Evolutionary conservation across 2,888 invertebrate genomes (phyloP), one percentile per base, ranked within the genome.

Genomic region (Glaucopsyche alexis): DNA sequence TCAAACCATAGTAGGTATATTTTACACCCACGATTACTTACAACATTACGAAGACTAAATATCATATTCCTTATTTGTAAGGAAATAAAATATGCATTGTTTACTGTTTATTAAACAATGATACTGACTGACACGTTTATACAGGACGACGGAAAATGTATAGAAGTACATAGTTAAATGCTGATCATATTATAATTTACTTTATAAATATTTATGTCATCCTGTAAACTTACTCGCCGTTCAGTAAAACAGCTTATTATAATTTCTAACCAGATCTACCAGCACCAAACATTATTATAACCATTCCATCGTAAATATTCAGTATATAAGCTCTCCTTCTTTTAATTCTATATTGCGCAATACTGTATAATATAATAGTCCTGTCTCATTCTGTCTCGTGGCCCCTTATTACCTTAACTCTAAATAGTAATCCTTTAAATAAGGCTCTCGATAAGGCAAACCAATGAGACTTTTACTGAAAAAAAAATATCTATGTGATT

Each of bases 381-480:
- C 71, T 73, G 76, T 78, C 76, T 79, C 76, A 79, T 75, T 74
- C 80, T 79, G 81, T 81, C 81, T 78, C 81, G 80, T 84, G 91
- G 90, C 90, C 91, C 91, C 90, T 80, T 81, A 71, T 81, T 85
- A 83, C 82, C 87, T 89, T 89, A 86, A 84, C 77, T 79, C 89
- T 90, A 90, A 78, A 60, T 60, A 60, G 29, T 29, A 79, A 80
- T 84, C 80, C 79, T 82, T 79, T 84, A 84, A 83, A 84, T 87
- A 90, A 90, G 89, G 89, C 89, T 83, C 79, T 83, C 79, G 80
- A 86, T 85, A 87, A 90, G 88, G 89, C 89, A 84, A 85, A 77
- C 67, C 50, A 75, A 75, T 73, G 49, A 50, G 50, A 66, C 45
- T 14, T 29, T 14, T 29, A 14, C 55, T 16, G 29, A 19, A 71